A percentile compares a stretch with the other conserved stretches of the same genome.
Evolutionary conservation across 2,113 vertebrate species (phyloP).

Genomic region (Colaptes auratus): DNA sequence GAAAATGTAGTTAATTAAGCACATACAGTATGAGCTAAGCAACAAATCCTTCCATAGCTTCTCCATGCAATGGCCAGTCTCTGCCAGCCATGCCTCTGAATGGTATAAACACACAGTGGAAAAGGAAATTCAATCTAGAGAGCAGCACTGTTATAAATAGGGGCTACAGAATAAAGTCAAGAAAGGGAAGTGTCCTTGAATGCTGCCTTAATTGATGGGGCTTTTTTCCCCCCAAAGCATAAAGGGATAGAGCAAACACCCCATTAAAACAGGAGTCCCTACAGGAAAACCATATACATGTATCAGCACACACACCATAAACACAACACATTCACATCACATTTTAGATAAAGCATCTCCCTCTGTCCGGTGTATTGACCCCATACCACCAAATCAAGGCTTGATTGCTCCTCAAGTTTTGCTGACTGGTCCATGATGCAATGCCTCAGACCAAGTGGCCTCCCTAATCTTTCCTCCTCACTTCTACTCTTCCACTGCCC

Average conservation of each 20-base stretch:
- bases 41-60: not conserved
- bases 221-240: not conserved
- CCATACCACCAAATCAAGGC: not conserved
- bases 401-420: not conserved
- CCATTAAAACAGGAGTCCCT: not conserved
- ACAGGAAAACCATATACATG: not conserved
- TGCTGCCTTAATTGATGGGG: not conserved
- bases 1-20: not conserved
- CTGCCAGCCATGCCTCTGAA: not conserved
- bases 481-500: not conserved
- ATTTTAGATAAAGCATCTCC: not conserved
- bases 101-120: not conserved
- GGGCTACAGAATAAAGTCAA: not conserved
- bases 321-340: not conserved
- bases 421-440: not conserved
- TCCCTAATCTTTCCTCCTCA: not conserved
- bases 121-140: not conserved
- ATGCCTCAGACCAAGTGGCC: not conserved
- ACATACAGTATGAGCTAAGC: not conserved
- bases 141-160: not conserved
- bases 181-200: not conserved
- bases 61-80: not conserved
- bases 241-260: not conserved
- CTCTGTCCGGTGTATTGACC: not conserved
- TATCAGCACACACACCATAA: not conserved